These are phyloP conservation scores for Asarcornis scutulata DNA, from an alignment of 2,113 vertebrate species.

Conservation along the genomic window DNA sequence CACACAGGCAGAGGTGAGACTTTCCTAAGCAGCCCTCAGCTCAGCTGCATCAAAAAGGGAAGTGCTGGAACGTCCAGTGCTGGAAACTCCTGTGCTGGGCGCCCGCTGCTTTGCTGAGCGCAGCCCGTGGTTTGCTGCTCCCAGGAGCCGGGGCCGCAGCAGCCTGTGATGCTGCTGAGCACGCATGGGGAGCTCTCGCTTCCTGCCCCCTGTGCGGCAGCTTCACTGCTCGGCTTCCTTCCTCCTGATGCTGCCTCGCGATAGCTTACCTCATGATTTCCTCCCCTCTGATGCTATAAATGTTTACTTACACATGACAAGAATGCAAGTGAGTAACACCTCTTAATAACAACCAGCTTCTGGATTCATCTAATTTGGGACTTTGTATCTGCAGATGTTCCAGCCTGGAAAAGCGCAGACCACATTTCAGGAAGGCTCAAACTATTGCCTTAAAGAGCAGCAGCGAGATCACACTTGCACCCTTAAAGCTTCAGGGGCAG, in stretches of 20 bases:
- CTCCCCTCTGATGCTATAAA: fast-evolving
- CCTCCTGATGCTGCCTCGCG: fast-evolving
- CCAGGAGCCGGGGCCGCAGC: fast-evolving
- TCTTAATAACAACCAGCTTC: neutral
- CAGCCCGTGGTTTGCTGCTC: fast-evolving
- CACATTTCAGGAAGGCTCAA: neutral
- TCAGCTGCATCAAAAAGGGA: neutral
- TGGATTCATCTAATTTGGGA: neutral
- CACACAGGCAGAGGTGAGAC: fast-evolving
- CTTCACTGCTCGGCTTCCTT: neutral
- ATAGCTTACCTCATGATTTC: fast-evolving
- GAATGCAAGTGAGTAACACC: fast-evolving
- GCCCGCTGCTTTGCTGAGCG: fast-evolving
- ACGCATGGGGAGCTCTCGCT: fast-evolving
- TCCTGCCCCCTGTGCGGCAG: neutral
- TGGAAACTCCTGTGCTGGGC: fast-evolving
- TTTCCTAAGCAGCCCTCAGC: neutral
- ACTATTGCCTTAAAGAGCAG: neutral
- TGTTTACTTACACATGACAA: neutral
- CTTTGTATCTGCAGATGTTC: neutral
- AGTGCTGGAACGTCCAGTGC: neutral
- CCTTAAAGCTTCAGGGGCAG: neutral
- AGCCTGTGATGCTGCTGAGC: fast-evolving
- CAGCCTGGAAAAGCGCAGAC: neutral
- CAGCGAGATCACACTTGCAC: neutral